Conservation (phyloP, 2,888 invertebrate genomes). For the Abrostola tripartita region DNA sequence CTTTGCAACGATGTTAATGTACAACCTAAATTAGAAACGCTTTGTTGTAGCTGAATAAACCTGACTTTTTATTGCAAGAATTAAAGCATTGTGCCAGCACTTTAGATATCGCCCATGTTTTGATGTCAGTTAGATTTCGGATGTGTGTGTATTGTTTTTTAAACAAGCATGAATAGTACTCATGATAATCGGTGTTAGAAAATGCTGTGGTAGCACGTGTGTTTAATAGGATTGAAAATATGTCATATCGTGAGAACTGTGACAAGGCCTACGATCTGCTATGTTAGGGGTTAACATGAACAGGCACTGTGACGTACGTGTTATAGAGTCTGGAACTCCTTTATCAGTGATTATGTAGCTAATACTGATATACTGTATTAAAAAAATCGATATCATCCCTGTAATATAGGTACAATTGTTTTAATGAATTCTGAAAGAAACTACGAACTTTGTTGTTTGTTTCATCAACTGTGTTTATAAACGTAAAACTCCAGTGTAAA, state of each 20-base stretch:
- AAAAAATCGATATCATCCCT: too few species aligned
- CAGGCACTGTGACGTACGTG: neutral
- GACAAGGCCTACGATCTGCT: conserved; percentile 1
- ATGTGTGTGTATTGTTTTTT: conserved; percentile 26
- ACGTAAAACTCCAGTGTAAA: too few species aligned
- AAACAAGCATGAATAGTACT: conserved; percentile 5
- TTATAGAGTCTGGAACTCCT: neutral
- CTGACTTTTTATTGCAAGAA: conserved; percentile 27
- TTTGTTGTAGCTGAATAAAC: conserved; percentile 33
- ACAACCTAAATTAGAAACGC: conserved; percentile 56
- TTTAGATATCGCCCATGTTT: conserved; percentile 30
- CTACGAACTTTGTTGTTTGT: too few species aligned
- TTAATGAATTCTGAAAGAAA: too few species aligned
- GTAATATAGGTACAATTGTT: too few species aligned
- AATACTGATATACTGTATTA: too few species aligned
- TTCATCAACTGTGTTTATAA: too few species aligned
- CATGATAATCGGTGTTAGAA: neutral
- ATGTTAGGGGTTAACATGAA: neutral
- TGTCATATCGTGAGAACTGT: conserved; percentile 5
- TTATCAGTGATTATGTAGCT: neutral
- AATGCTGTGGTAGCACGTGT: neutral
- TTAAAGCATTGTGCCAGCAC: conserved; percentile 24
- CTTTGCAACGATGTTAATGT: conserved; percentile 56
- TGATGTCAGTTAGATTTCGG: conserved; percentile 14
- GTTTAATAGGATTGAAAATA: neutral